Percentiles rank a stretch among this genome's conserved stretches.
Conservation (phyloP, 2,797 vertebrate genomes). For the Lateolabrax maculatus region DNA sequence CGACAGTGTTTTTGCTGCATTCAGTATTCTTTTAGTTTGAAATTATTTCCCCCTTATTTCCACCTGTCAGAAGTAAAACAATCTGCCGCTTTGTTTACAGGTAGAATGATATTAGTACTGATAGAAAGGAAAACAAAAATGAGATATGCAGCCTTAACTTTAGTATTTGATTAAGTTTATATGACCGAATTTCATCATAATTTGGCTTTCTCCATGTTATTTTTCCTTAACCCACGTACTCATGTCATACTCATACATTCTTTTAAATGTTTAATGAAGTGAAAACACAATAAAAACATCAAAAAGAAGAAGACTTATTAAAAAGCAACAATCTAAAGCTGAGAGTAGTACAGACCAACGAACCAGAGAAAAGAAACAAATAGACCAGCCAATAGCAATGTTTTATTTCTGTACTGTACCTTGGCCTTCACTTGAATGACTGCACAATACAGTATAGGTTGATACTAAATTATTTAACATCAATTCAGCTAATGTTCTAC, state of each 20-base stretch:
- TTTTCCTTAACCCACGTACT: not conserved
- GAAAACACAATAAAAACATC: constrained; percentile 3
- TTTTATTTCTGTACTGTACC: constrained; percentile 45
- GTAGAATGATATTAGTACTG: constrained; percentile 12
- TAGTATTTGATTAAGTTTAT: not conserved
- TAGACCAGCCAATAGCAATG: constrained; percentile 19
- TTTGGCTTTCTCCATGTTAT: not conserved
- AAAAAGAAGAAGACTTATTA: not conserved
- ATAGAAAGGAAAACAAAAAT: constrained; percentile 14
- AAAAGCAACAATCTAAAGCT: not conserved
- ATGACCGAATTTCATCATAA: not conserved
- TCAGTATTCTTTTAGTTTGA: constrained; percentile 64
- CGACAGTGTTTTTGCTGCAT: constrained; percentile 74
- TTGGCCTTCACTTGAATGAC: constrained; percentile 60
- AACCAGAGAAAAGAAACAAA: constrained; percentile 35
- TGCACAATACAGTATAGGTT: constrained; percentile 64
- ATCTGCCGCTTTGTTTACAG: constrained; percentile 64
- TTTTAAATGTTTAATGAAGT: constrained; percentile 6
- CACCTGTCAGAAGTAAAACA: constrained; percentile 68
- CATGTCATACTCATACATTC: not conserved
- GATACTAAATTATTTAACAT: constrained; percentile 80
- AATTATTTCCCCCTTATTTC: constrained; percentile 61
- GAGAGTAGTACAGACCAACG: constrained; percentile 14
- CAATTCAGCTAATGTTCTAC: constrained; percentile 75
- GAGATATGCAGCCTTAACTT: not conserved